Evolutionary conservation across 2,113 vertebrate species (phyloP).

Genomic region (Stictonetta naevosa): DNA sequence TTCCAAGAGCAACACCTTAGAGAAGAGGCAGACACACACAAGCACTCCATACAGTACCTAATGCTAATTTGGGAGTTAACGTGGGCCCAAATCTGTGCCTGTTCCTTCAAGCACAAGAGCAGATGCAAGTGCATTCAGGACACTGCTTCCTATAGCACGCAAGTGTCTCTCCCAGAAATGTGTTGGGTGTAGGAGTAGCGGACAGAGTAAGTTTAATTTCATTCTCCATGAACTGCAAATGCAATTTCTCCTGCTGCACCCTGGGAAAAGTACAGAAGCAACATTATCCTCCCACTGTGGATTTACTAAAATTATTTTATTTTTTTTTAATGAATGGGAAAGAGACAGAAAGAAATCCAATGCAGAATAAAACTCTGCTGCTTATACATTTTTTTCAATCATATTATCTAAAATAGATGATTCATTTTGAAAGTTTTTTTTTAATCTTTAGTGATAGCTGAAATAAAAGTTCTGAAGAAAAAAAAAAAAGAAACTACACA

Average conservation of each 20-base stretch:
- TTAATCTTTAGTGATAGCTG: neutral
- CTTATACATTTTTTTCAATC: neutral
- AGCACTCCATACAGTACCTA: neutral
- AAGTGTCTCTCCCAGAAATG: neutral
- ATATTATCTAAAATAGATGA: neutral
- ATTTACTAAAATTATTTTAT: slow-evolving; percentile 17
- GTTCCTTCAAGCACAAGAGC: neutral
- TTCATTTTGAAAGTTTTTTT: neutral
- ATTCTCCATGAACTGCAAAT: slow-evolving; percentile 54
- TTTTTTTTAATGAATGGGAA: slow-evolving; percentile 38
- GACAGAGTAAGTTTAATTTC: slow-evolving; percentile 56
- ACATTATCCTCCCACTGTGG: slow-evolving; percentile 43
- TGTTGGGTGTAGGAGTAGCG: slow-evolving; percentile 10
- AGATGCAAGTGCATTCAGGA: neutral
- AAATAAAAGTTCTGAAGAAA: neutral
- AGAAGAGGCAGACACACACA: neutral
- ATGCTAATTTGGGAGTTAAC: slow-evolving; percentile 10
- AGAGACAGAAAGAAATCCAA: slow-evolving; percentile 3
- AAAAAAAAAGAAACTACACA: neutral
- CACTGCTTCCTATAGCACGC: neutral
- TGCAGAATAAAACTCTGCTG: neutral
- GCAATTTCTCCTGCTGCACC: slow-evolving; percentile 46
- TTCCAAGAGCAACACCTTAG: neutral
- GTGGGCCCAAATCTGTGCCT: neutral
- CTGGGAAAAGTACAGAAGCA: slow-evolving; percentile 45